Evolutionary conservation across 2,113 vertebrate genomes (phyloP).

Genomic region (Gavialis gangeticus): DNA sequence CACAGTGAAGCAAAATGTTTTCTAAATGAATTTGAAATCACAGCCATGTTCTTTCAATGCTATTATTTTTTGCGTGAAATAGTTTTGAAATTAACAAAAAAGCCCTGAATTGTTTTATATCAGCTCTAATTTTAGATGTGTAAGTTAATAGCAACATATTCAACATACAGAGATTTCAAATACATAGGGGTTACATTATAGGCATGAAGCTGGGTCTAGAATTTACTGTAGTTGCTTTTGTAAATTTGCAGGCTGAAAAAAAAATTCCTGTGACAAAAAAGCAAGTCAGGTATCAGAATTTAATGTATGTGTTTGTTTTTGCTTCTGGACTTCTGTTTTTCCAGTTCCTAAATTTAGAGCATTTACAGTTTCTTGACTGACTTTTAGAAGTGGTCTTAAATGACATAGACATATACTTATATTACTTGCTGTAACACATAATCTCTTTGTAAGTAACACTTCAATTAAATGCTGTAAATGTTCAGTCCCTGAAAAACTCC

Average conservation of each 20-base stretch:
- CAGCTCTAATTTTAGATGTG: not conserved
- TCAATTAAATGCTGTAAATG: not conserved
- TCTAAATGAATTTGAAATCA: not conserved
- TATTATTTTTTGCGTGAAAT: not conserved
- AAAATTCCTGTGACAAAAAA: not conserved
- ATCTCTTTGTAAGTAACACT: not conserved
- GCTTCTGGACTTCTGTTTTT: fast-evolving
- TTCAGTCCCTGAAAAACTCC: not conserved
- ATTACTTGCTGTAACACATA: not conserved
- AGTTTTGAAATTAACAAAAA: not conserved
- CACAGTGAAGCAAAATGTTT: fast-evolving
- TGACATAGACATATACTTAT: not conserved
- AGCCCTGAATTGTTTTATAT: not conserved
- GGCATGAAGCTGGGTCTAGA: not conserved
- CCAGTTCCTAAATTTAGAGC: not conserved
- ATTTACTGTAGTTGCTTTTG: not conserved
- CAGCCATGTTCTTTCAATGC: not conserved
- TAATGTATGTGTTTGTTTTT: not conserved
- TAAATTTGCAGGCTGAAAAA: not conserved
- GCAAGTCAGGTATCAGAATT: not conserved
- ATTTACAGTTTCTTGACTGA: not conserved
- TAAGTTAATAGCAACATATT: not conserved
- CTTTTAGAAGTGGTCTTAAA: not conserved
- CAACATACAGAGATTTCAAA: not conserved
- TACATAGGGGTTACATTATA: not conserved